Base-by-base conservation (phyloP, 2,888 invertebrate genomes). In the Criorhina ranunculi region DNA sequence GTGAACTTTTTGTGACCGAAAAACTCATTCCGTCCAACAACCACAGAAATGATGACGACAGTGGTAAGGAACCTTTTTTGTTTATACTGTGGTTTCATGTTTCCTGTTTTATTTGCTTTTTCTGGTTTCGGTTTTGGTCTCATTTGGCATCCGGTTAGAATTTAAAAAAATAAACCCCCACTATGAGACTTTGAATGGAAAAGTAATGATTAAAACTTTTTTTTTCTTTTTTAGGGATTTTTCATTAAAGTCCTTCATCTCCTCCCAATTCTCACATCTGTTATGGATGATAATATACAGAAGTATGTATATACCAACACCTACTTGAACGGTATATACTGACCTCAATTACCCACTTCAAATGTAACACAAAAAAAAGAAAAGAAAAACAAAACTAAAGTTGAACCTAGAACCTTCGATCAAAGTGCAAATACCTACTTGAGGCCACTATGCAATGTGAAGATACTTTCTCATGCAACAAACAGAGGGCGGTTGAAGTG, bases 391-490 rank as follows among this genome's bases (percentile, higher is more conserved):
- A 53, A 33, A 53, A 42, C 24, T 24, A 24, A 24, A 24, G 24
- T 24, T 24, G 9, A 73, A 62, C 37, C 31, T 55, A 19, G 24
- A 24, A 42, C 69, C 59, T 80, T 75, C 60, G 67, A 80, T 80
- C 67, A 60, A 67, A 67, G 66, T 59, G 44, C 59, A 79, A 72
- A 57, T 57, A 72, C 49, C 79, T 66, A 66, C 73, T 79, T 59
- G 29, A 59, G 33, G 17, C 49, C 51, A 33, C 11, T 29, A 6
- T 9, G 24, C 5, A 17, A 46, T 11, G 44, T 35, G 49, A 9
- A 46, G 29, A 66, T 75, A 57, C 49, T 46, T 49, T 75, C 57
- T 33, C 60, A 60, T 46, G 62, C 64, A 73, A 66, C 72, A 49
- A 64, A 60, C 53, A 62, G 59, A 9, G 24, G 11, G 17, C 15